These are phyloP conservation scores for Heliothis peltigera DNA, from an alignment of 2,888 invertebrate genomes.

Conservation along the genomic window DNA sequence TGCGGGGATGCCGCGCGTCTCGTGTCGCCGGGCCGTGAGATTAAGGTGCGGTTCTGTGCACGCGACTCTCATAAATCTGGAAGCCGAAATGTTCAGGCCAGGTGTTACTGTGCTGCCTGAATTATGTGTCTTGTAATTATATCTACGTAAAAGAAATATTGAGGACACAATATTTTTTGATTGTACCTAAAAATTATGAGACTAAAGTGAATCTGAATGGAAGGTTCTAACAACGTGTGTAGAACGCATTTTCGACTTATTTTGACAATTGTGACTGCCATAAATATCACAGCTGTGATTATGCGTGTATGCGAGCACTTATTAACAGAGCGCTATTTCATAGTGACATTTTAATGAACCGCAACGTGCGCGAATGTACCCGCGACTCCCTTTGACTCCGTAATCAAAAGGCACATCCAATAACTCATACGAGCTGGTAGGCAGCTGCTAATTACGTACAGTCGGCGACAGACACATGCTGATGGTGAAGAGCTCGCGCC, in stretches of 20 bases:
- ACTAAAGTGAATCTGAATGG: not conserved
- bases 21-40: conserved; percentile 33
- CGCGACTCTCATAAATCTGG: conserved; percentile 60
- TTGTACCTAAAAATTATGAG: not conserved
- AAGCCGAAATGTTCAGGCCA: conserved; percentile 44
- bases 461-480: conserved; percentile 52
- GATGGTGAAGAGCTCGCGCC: conserved; percentile 21
- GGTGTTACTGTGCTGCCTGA: conserved; percentile 38
- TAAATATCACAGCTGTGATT: conserved; percentile 12
- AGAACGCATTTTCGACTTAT: not conserved
- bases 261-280: not conserved
- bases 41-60: conserved; percentile 58
- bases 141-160: conserved; percentile 18
- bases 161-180: not conserved
- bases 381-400: conserved; percentile 47
- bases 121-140: conserved; percentile 41
- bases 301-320: conserved; percentile 3
- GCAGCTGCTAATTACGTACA: conserved; percentile 59
- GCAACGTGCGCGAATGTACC: conserved; percentile 36
- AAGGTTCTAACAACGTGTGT: conserved; percentile 1
- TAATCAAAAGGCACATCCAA: conserved; percentile 62
- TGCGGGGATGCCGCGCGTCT: conserved; percentile 32
- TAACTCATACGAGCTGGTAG: conserved; percentile 55
- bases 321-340: conserved; percentile 41
- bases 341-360: conserved; percentile 48